Percentiles rank a stretch among this genome's conserved stretches.
Conservation (phyloP, 2,113 vertebrate species). For the Mirza zaza region DNA sequence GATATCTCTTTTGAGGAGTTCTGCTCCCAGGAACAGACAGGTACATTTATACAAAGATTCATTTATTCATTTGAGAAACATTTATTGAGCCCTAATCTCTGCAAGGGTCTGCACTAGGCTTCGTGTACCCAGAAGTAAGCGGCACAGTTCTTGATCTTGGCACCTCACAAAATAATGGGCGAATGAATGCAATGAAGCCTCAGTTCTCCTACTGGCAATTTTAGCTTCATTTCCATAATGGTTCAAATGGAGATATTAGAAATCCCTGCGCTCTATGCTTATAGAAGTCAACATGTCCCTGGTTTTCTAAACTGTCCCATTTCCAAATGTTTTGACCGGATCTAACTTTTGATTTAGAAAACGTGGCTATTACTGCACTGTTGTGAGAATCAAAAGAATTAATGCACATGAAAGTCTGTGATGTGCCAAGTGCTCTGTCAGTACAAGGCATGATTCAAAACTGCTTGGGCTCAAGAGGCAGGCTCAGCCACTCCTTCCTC, state of each 20-base stretch:
- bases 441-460: background rate
- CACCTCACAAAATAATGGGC: background rate
- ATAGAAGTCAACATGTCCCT: background rate
- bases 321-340: constrained; percentile 1
- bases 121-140: background rate
- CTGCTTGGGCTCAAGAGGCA: background rate
- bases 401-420: background rate
- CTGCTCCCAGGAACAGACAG: constrained; percentile 10
- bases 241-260: background rate
- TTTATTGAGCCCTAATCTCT: background rate
- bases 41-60: background rate
- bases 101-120: background rate
- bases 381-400: constrained; percentile 25
- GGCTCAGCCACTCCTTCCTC: background rate
- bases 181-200: background rate
- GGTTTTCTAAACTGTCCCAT: background rate
- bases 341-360: constrained; percentile 50
- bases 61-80: constrained; percentile 10
- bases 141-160: background rate
- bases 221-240: background rate
- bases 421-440: background rate
- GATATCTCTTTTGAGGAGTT: constrained; percentile 1
- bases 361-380: background rate
- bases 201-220: background rate
- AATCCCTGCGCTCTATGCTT: background rate